Conservation (phyloP, 2,797 vertebrate genomes). For the Pseudochromis fuscus region DNA sequence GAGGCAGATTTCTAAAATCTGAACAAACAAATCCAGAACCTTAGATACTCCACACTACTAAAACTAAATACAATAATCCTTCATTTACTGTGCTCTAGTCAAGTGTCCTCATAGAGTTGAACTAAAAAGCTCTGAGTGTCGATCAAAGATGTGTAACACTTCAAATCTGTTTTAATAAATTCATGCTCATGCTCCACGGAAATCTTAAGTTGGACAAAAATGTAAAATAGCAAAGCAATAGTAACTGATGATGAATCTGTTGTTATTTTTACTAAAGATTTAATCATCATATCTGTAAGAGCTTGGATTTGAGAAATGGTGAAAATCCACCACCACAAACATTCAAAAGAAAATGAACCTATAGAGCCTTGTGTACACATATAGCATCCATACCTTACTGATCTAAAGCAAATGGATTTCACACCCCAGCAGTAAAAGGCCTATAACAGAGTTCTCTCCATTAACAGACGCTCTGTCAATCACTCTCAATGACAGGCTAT, state of each 20-base stretch:
- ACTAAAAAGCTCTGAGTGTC: no score
- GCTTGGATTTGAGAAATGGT: not conserved
- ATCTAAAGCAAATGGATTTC: slow-evolving; percentile 7
- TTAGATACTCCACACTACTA: not conserved
- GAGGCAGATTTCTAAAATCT: not conserved
- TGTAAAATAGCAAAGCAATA: not conserved
- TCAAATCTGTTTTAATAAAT: no score
- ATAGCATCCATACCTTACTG: not conserved
- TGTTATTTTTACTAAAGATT: no score
- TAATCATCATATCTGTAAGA: no score
- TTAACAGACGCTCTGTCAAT: slow-evolving; percentile 48
- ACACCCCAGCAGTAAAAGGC: slow-evolving; percentile 12
- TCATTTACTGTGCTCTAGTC: not conserved
- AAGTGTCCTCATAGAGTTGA: no score
- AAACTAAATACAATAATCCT: not conserved
- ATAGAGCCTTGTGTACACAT: not conserved
- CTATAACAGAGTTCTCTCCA: slow-evolving; percentile 8
- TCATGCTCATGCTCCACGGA: no score
- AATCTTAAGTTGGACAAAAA: no score
- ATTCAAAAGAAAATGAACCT: not conserved
- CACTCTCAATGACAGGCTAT: slow-evolving; percentile 56
- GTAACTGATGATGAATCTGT: not conserved
- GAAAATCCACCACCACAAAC: not conserved
- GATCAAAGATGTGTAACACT: no score
- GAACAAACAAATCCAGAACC: not conserved